A percentile compares a stretch with the other conserved stretches of the same genome.
Conservation (phyloP, 2,113 vertebrate species). For the Malurus alboscapulatus region DNA sequence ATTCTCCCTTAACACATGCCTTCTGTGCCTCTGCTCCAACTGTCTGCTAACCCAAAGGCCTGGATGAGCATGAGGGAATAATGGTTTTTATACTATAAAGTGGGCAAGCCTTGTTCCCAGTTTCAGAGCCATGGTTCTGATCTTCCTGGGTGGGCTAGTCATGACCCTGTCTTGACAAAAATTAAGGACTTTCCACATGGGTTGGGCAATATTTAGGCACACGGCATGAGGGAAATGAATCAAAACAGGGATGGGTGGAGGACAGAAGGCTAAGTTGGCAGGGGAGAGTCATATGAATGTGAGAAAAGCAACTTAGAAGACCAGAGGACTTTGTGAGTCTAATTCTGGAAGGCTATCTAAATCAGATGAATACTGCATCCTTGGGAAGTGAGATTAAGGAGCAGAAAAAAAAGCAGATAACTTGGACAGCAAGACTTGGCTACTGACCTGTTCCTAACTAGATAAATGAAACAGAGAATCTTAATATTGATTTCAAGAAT, state of each 20-base stretch:
- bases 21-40: slow-evolving; percentile 36
- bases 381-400: background rate
- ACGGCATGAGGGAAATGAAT: slow-evolving; percentile 64
- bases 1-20: slow-evolving; percentile 34
- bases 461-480: background rate
- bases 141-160: slow-evolving; percentile 68
- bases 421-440: background rate
- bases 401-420: background rate
- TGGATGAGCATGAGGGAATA: slow-evolving; percentile 46
- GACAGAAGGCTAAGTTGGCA: slow-evolving; percentile 60
- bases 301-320: slow-evolving; percentile 52
- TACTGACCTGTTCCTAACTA: background rate
- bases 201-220: slow-evolving; percentile 67
- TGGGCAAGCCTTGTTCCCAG: slow-evolving; percentile 56
- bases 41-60: slow-evolving; percentile 42
- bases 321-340: slow-evolving; percentile 25
- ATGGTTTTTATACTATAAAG: slow-evolving; percentile 54
- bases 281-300: slow-evolving; percentile 28
- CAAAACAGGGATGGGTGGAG: slow-evolving; percentile 66
- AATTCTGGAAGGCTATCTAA: background rate
- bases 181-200: slow-evolving; percentile 65
- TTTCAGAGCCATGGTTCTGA: slow-evolving; percentile 55
- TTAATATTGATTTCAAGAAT: background rate
- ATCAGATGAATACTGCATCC: background rate
- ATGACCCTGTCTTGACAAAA: slow-evolving; percentile 67